A percentile compares a stretch with the other conserved stretches of the same genome.
These are phyloP conservation scores for Lonchura striata DNA, from an alignment of 2,113 vertebrate species.

Conservation along the genomic window DNA sequence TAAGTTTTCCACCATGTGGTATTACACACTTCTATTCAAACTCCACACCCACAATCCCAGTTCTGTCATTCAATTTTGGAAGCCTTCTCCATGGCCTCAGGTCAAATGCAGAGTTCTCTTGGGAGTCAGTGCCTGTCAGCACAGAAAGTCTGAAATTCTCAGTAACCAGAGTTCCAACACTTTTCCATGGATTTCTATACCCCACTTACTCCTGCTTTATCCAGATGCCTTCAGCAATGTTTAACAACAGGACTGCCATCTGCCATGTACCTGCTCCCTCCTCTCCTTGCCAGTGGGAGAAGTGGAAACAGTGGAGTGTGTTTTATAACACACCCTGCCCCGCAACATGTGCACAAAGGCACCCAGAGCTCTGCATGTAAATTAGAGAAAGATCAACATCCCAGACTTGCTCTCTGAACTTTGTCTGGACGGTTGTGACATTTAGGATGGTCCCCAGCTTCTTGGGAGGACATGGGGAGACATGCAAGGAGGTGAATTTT, in stretches of 20 bases:
- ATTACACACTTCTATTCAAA: background rate
- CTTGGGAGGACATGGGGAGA: background rate
- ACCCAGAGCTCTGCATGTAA: background rate
- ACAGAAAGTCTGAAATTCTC: background rate
- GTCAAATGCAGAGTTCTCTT: background rate
- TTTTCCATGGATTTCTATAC: background rate
- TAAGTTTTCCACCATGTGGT: background rate
- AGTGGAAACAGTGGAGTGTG: background rate
- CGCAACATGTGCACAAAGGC: accelerated
- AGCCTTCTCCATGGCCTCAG: background rate
- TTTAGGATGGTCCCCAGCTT: background rate
- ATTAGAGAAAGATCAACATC: background rate
- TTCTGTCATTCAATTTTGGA: background rate
- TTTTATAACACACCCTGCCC: background rate
- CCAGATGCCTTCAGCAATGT: background rate
- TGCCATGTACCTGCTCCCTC: background rate
- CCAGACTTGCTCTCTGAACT: background rate
- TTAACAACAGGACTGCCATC: background rate
- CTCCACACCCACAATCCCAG: background rate
- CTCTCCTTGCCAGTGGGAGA: background rate
- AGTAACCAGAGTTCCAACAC: background rate
- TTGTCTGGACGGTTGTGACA: background rate
- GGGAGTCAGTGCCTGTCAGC: background rate
- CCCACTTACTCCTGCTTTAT: background rate
- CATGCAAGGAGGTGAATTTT: background rate